Base-by-base conservation (phyloP, 2,113 vertebrate genomes). In the Etia nguti region DNA sequence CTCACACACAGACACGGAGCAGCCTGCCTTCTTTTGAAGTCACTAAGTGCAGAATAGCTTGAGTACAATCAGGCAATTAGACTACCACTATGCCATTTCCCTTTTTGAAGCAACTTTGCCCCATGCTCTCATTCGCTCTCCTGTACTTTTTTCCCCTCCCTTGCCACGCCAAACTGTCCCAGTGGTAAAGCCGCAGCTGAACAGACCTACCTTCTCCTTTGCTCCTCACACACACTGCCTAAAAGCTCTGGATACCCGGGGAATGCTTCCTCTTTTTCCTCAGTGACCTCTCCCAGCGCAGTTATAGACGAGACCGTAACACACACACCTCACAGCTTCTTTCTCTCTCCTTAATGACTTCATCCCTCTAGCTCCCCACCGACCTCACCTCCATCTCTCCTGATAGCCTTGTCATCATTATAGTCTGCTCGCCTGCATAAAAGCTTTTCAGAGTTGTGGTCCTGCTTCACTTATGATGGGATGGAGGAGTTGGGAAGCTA, bases 31-130 rank as follows among this genome's bases (percentile, higher is more conserved):
- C 82, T 83, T 84, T 57, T 9, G 2, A 43, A 93, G 82, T 87
- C 89, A 93, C 86, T 86, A 29, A 91, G 92, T 80, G 86, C 92
- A 89, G 92, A 93, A 95, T 85, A 88, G 89, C 77, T 93, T 84
- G n/a, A 90, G 88, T 87, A 95, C 93, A 94, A 95, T 95, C 87
- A 89, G 68, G 87, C 93, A 94, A 95, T 95, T 94, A 95, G 92
- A 94, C 88, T 79, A 57, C 54, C 89, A 84, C 90, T 65, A 26
- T 48, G 80, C 90, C 75, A 81, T 83, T 93, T 82, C 83, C 73
- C 89, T 91, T 81, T 85, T 31, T 70, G 86, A 50, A 77, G 34
- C 52, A 83, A 89, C 89, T 87, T 77, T 79, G 34, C 81, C 55
- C 88, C 10, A 10, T 79, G 65, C 88, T 85, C 85, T 80, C 86